Evolutionary conservation across 2,113 vertebrate genomes (phyloP).

Genomic region (Amazona guildingii): DNA sequence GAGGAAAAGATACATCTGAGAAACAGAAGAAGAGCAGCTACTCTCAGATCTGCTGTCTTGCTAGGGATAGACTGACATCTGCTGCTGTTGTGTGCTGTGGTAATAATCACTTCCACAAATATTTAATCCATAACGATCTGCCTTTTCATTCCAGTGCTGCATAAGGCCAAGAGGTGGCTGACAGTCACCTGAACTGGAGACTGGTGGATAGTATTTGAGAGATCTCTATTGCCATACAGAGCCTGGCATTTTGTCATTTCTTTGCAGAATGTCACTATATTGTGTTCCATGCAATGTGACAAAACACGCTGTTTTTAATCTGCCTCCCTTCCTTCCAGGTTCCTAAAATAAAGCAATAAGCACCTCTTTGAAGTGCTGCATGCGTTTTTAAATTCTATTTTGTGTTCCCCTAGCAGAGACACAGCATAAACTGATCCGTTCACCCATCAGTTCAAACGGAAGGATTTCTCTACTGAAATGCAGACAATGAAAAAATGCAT

Average conservation of each 20-base stretch:
- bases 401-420: slow-evolving; percentile 35
- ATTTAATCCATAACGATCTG: slow-evolving; percentile 41
- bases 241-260: slow-evolving; percentile 41
- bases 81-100: background rate
- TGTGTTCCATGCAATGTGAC: slow-evolving; percentile 49
- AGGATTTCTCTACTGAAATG: slow-evolving; percentile 21
- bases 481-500: background rate
- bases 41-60: slow-evolving; percentile 28
- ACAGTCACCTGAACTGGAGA: background rate
- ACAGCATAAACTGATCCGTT: slow-evolving; percentile 36
- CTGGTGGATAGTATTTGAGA: slow-evolving; percentile 37
- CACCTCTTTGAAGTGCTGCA: slow-evolving; percentile 60
- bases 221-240: slow-evolving; percentile 14
- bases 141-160: background rate
- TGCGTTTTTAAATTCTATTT: slow-evolving; percentile 57
- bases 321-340: slow-evolving; percentile 8
- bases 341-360: slow-evolving; percentile 47
- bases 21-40: slow-evolving; percentile 21
- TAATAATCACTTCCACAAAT: slow-evolving; percentile 32
- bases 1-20: background rate
- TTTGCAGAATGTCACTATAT: slow-evolving; percentile 34
- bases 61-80: slow-evolving; percentile 11
- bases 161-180: background rate
- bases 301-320: slow-evolving; percentile 60
- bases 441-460: slow-evolving; percentile 48